These are phyloP conservation scores for Chondrilla cf. caribensis DNA, from an alignment of 37 sponge, comb jelly and placozoan genomes.

Conservation along the genomic window DNA sequence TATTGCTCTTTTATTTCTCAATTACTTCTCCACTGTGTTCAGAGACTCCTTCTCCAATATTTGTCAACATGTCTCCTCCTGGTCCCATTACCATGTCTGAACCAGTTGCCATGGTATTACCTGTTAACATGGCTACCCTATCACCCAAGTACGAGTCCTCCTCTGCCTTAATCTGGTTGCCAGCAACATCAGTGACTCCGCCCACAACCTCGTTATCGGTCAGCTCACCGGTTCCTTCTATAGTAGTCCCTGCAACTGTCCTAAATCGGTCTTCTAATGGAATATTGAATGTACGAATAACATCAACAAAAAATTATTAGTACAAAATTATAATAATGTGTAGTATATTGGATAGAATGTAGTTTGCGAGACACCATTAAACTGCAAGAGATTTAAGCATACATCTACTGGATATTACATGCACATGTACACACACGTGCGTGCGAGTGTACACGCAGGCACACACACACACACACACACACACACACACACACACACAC, in stretches of 20 bases:
- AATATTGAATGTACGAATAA: no score
- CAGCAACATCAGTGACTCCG: not conserved
- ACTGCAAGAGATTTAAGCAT: no score
- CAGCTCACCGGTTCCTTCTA: not conserved
- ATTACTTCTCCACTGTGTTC: not conserved
- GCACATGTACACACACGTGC: no score
- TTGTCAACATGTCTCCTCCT: not conserved
- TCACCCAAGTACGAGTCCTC: conserved; percentile 1
- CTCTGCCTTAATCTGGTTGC: conserved; percentile 8
- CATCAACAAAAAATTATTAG: no score
- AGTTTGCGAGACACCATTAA: no score
- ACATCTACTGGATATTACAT: no score
- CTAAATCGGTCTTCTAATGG: not conserved
- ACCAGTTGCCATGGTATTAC: not conserved
- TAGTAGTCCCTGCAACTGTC: not conserved
- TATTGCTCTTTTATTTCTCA: not conserved
- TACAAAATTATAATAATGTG: no score
- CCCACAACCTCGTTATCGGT: not conserved
- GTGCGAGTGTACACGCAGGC: no score
- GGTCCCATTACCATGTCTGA: not conserved
- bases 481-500: no score
- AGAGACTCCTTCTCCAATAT: not conserved
- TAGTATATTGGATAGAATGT: no score
- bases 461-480: no score
- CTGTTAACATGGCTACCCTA: not conserved